A percentile compares a stretch with the other conserved stretches of the same genome.
Conservation (phyloP, 2,113 vertebrate genomes). For the Agapornis roseicollis region DNA sequence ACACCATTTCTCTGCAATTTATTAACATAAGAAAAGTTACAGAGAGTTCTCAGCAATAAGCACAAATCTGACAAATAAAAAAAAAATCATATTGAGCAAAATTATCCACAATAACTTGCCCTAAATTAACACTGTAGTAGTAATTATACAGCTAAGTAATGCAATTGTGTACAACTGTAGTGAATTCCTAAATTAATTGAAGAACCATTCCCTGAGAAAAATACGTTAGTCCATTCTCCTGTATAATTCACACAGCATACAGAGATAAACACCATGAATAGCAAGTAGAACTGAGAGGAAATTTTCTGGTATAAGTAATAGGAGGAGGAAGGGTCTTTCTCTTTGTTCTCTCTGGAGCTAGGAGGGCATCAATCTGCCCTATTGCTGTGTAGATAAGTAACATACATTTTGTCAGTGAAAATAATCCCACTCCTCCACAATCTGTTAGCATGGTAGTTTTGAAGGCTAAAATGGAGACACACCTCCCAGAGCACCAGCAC, state of each 20-base stretch:
- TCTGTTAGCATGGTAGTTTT: not conserved
- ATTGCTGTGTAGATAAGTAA: not conserved
- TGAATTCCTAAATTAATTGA: not conserved
- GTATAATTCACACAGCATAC: not conserved
- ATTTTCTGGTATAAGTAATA: not conserved
- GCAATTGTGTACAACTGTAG: not conserved
- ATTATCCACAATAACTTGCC: not conserved
- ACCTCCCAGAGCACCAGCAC: not conserved
- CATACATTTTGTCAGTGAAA: not conserved
- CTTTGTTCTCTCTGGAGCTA: not conserved
- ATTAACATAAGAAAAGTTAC: not conserved
- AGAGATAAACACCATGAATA: not conserved
- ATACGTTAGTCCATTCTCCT: not conserved
- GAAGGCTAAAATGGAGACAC: not conserved
- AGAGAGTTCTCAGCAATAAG: not conserved
- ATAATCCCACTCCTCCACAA: not conserved
- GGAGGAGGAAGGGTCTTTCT: not conserved
- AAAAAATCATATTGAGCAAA: not conserved
- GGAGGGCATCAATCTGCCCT: not conserved
- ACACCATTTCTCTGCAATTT: not conserved
- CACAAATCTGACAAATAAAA: not conserved
- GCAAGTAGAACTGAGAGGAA: not conserved
- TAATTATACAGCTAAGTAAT: not conserved
- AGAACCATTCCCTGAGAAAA: not conserved
- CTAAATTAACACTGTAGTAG: not conserved